These are phyloP conservation scores for Microtus ochrogaster DNA, from an alignment of 2,113 vertebrate species.

Conservation along the genomic window DNA sequence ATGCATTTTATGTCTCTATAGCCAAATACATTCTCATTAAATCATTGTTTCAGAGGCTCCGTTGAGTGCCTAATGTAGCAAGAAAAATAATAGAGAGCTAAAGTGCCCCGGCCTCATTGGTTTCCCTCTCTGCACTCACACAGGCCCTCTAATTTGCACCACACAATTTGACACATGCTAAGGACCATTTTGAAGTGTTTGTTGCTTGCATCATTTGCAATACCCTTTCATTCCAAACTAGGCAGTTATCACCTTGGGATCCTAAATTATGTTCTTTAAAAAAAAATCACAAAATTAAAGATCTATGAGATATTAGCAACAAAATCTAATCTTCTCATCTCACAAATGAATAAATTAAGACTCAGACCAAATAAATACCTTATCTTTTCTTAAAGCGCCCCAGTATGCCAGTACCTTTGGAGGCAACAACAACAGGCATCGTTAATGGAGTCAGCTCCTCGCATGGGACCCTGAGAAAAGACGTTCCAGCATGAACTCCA, in stretches of 20 bases:
- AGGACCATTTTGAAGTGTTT: background rate
- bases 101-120: background rate
- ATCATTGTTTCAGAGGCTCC: conserved; percentile 55
- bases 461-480: background rate
- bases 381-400: background rate
- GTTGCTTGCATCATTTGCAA: background rate
- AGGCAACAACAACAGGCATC: background rate
- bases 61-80: conserved; percentile 57
- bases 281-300: conserved; percentile 42
- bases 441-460: background rate
- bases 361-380: conserved; percentile 17
- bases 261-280: conserved; percentile 16
- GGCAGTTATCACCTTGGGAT: conserved; percentile 7
- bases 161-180: background rate
- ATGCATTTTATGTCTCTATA: conserved; percentile 63
- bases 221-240: conserved; percentile 7
- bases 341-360: conserved; percentile 45
- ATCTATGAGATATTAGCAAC: conserved; percentile 4
- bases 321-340: conserved; percentile 30
- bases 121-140: background rate
- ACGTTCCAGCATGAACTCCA: background rate
- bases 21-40: conserved; percentile 58
- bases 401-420: background rate
- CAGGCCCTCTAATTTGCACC: background rate
- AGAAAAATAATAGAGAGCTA: background rate